Evolutionary conservation across 92 coral and sea anemone genomes (phyloP), one percentile per base, ranked within the genome.

Genomic region (Pocillopora grandis): DNA sequence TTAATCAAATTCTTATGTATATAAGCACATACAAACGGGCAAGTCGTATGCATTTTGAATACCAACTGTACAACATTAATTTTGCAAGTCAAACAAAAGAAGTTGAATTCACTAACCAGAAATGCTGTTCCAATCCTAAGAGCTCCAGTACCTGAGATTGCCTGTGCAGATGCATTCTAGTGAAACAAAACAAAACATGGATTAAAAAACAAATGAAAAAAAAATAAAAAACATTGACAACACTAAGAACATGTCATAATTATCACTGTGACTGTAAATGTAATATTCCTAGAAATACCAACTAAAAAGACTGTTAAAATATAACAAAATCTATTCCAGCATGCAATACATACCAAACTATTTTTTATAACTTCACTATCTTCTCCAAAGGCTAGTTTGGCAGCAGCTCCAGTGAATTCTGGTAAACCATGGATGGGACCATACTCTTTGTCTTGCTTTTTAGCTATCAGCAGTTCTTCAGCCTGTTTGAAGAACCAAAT

Each of bases 71-170:
- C 16, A 18, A 12, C 1, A 37, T 20, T 73, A 55, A 12, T 59
- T 23, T 36, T 73, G 16, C 37, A 7, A 73, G 10, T 27, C 9
- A 10, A 17, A 16, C 27, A 48, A 56, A 18, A 6, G 57, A n/a
- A 77, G 12, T 42, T 13, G 35, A 60, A n/a, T n/a, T 69, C 52
- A 42, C 52, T 3, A 42, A 42, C 98, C 96, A 96, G 78, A 75
- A 92, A 96, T 35, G 93, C 95, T 37, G 91, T 90, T 27, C 98
- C 99, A 79, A 96, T 87, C 49, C 98, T 76, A 59, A 96, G 88
- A 20, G 99, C 96, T 31, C 99, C 99, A 70, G 99, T 96, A 17
- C 99, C 99, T 59, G 99, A 96, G 82, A 96, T 94, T 18, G 92
- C 78, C 69, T 96, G 99, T 16, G 94, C 99, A 19, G 99, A 92